These are phyloP conservation scores for Crossocerus cetratus DNA, from an alignment of 2,888 invertebrate genomes.

Conservation along the genomic window DNA sequence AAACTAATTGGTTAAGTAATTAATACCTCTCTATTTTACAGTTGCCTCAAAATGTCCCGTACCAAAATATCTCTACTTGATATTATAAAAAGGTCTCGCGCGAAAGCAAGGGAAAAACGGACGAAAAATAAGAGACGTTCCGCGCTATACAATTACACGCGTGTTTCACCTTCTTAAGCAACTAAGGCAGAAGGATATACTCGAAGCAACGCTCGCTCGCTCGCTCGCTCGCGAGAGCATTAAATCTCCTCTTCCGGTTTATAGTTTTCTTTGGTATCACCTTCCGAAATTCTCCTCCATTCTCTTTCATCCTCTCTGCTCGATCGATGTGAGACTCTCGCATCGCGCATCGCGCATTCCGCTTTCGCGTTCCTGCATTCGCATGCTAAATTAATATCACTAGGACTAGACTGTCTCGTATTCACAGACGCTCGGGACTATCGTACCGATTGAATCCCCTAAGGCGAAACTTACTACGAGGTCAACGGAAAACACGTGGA, in stretches of 20 bases:
- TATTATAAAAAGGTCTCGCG: slow-evolving; percentile 41
- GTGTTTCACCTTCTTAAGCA: slow-evolving; percentile 21
- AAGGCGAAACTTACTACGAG: no score
- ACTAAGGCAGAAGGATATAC: slow-evolving; percentile 48
- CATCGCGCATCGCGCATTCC: neutral
- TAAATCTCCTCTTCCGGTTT: slow-evolving; percentile 22
- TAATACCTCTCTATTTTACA: slow-evolving; percentile 33
- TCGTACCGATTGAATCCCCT: neutral
- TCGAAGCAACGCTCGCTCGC: slow-evolving; percentile 52
- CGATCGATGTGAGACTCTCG: slow-evolving; percentile 14
- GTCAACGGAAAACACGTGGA: no score
- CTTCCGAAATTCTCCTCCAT: slow-evolving; percentile 17
- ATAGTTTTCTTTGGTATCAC: slow-evolving; percentile 20
- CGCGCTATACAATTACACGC: slow-evolving; percentile 27
- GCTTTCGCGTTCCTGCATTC: neutral
- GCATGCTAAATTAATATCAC: slow-evolving; percentile 42
- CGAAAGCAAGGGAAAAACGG: slow-evolving; percentile 34
- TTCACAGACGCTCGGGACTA: neutral
- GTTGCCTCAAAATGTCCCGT: slow-evolving; percentile 47
- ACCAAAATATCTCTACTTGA: slow-evolving; percentile 60
- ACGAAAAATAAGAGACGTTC: slow-evolving; percentile 30
- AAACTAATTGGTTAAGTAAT: slow-evolving; percentile 28
- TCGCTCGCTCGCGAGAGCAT: slow-evolving; percentile 50
- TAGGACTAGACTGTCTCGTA: slow-evolving; percentile 4
- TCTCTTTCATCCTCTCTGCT: slow-evolving; percentile 35